Base-by-base conservation (phyloP, 1,140 invertebrate genomes). In the Plectrocnemia conspersa region DNA sequence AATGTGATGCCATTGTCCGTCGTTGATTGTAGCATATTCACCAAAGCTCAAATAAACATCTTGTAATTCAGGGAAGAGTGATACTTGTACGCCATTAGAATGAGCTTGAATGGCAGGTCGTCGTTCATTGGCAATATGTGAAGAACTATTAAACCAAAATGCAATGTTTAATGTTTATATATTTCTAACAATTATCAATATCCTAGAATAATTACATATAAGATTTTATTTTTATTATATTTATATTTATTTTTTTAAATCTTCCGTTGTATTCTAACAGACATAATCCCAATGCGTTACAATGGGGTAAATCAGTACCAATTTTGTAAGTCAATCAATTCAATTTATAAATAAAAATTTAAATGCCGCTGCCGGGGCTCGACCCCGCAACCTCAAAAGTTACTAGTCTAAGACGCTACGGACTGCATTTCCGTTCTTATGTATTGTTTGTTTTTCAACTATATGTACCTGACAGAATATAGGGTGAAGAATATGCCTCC, bases 1-100 rank as follows among this genome's bases (percentile, higher is more conserved):
- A 13, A 97, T 82, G 67, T 97, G 93, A 78, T 97, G 94, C 94
- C 93, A 97, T 67, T 94, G 89, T 7, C 92, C 93, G 65, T 97
- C 93, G 63, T 95, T 97, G 16, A 97, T 86, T 0, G 91, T 92
- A 2, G 94, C 91, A 61, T 89, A 94, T 67, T 93, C 89, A 45
- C 85, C 81, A 71, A 92, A 97, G 63, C 88, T 89, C 15, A 93
- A 72, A 72, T 91, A 93, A n/a, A 92, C 87, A 66, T 93, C 90
- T 70, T 91, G 88, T 1, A 89, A 68, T 63, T 93, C 89, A 22
- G 84, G 81, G 76, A 96, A 93, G 1, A 97, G 72, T 0, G 89
- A 91, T 10, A 97, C 82, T 68, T 91, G 86, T 0, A 96, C 86
- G 5, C 91, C 91, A 62, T 88, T 90, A 21, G 89, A 89, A 63